phyloP scores from a whole-genome alignment of 2,797 vertebrate species.

The Crypturellus tataupa region DNA sequence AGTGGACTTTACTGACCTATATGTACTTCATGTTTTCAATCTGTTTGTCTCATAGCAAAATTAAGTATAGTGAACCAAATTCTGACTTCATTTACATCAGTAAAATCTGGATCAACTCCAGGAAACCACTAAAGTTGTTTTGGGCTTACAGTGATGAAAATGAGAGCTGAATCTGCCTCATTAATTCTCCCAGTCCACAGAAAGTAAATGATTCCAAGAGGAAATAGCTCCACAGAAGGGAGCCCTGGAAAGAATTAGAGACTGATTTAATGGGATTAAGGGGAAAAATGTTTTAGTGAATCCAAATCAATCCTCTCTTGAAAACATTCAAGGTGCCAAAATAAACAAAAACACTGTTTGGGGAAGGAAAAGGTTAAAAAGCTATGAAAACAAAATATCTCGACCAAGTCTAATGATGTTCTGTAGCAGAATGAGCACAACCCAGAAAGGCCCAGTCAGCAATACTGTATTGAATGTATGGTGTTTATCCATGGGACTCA shows the following conservation, averaged over 20 bases:
- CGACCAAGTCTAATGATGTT: conserved; percentile 44
- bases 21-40: conserved; percentile 10
- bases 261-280: conserved; percentile 78
- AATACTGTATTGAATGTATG: fast-evolving
- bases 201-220: conserved; percentile 76
- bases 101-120: conserved; percentile 24
- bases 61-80: conserved; percentile 39
- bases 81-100: conserved; percentile 60
- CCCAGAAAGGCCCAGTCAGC: not conserved
- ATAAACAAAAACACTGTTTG: conserved; percentile 71
- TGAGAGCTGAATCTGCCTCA: conserved; percentile 70
- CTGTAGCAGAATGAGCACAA: not conserved
- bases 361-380: conserved; percentile 81
- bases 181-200: conserved; percentile 73
- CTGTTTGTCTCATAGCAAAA: conserved; percentile 49
- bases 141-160: conserved; percentile 64
- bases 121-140: conserved; percentile 63
- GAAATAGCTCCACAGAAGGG: conserved; percentile 76
- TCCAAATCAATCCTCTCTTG: conserved; percentile 65
- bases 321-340: conserved; percentile 53
- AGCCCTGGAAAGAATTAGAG: conserved; percentile 79
- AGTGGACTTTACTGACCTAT: not conserved
- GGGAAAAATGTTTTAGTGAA: conserved; percentile 65
- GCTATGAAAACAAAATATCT: conserved; percentile 69
- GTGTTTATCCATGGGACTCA: not conserved